phyloP scores from a whole-genome alignment of 2,113 vertebrate species.

The Paradisaea rubra region DNA sequence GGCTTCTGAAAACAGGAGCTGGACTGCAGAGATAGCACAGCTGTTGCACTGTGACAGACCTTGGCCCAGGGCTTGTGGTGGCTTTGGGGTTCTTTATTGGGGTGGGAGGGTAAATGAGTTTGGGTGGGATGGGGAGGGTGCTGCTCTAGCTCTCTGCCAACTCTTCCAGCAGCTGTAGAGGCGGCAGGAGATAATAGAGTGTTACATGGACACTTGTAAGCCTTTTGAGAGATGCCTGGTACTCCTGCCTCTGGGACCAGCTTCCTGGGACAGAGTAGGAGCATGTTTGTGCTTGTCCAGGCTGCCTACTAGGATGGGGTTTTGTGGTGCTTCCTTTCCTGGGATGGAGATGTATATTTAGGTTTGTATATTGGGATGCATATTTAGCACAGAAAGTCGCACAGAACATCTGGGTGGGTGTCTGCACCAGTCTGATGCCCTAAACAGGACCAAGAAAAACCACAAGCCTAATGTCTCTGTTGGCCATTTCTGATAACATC shows the following conservation, averaged over 20 bases:
- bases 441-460: background rate
- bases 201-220: rapidly evolving
- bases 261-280: background rate
- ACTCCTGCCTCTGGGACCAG: background rate
- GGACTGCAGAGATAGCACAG: background rate
- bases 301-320: background rate
- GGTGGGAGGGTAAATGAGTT: background rate
- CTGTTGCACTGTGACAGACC: background rate
- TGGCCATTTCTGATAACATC: background rate
- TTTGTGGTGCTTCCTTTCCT: background rate
- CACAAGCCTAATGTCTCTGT: background rate
- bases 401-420: background rate
- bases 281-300: background rate
- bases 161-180: background rate
- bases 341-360: background rate
- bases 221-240: background rate
- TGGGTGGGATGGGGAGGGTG: background rate
- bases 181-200: background rate
- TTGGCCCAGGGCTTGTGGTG: background rate
- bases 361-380: background rate
- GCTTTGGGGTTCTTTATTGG: background rate
- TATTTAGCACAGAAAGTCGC: background rate
- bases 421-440: background rate
- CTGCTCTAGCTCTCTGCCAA: background rate
- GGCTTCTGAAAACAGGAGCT: background rate